A percentile compares a stretch with the other conserved stretches of the same genome.
Evolutionary conservation across 2,888 invertebrate genomes (phyloP).

Genomic region (Clusia tigrina): DNA sequence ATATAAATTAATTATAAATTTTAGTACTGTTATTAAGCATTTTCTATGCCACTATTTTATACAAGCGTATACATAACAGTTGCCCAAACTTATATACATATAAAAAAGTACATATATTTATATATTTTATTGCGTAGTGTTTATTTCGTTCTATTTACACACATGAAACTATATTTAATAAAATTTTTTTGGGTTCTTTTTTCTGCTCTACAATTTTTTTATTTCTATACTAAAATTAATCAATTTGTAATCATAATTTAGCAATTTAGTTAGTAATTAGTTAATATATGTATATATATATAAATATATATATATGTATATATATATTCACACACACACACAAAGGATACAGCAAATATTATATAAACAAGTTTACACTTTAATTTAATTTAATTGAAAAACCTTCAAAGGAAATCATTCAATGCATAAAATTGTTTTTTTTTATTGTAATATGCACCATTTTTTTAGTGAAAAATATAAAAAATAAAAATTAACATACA

Average conservation of each 20-base stretch:
- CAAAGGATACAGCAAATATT: slow-evolving; percentile 6
- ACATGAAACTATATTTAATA: slow-evolving; percentile 36
- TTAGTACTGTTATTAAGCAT: slow-evolving; percentile 1
- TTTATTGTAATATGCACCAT: slow-evolving; percentile 12
- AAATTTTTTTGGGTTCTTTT: slow-evolving; percentile 28
- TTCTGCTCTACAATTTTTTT: slow-evolving; percentile 4
- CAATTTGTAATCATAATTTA: slow-evolving; percentile 25
- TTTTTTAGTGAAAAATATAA: slow-evolving; percentile 16
- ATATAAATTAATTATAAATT: slow-evolving; percentile 4
- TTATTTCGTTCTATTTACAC: neutral
- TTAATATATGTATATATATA: slow-evolving; percentile 19
- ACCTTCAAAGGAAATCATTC: neutral
- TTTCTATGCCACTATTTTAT: slow-evolving; percentile 4
- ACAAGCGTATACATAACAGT: too few relatives aligned
- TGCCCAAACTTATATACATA: neutral
- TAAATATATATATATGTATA: slow-evolving; percentile 17
- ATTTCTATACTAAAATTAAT: slow-evolving; percentile 5
- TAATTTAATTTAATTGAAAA: slow-evolving; percentile 28
- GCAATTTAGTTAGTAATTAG: slow-evolving; percentile 31
- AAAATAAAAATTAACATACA: slow-evolving; percentile 1
- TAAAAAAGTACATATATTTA: neutral
- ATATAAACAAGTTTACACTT: slow-evolving; percentile 34
- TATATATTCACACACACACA: neutral
- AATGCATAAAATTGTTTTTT: neutral
- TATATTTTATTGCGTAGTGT: neutral